Base-by-base conservation (phyloP, 2,888 invertebrate species). In the Ophioninae sp. region DNA sequence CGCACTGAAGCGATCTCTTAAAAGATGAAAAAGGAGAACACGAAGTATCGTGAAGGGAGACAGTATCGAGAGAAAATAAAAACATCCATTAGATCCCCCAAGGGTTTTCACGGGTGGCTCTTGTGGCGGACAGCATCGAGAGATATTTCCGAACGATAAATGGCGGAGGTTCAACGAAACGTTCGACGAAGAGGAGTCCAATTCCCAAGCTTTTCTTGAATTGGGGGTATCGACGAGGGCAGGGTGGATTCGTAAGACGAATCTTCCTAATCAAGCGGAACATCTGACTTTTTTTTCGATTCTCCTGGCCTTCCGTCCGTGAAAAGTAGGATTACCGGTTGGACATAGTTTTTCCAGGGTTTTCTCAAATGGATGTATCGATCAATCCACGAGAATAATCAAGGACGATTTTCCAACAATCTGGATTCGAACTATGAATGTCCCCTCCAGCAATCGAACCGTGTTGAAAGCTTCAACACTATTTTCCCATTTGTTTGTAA, bases 121-220 rank as follows among this genome's bases (percentile, higher is more conserved):
- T 44, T 6, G 67, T 7, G 62, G 59, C 44, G 69, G 78, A 67
- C 59, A 57, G 64, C 64, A 62, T 37, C 50, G 81, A 80, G 68
- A 87, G 86, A 88, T 3, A 41, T 87, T 85, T 85, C 81, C 82
- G 79, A 68, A 79, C 74, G 85, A 82, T 81, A 78, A 88, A 88
- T 89, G 88, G 88, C 87, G 87, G 88, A 90, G 89, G 88, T 90
- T 90, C 89, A 88, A 88, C 88, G 87, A 89, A 89, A 89, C 80
- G 81, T 80, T 81, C 44, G 72, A 50, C 50, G 41, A 82, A 87
- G 85, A 84, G 87, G 87, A 90, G 76, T 61, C 41, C 76, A 75
- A 75, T 30, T 37, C 69, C 79, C 75, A 37, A 72, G 61, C 59
- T 67, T 75, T 79, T 59, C 57, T 23, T 23, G 41, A 21, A 7